phyloP scores from a whole-genome alignment of 2,888 invertebrate genomes.

The Therioaphis trifolii region DNA sequence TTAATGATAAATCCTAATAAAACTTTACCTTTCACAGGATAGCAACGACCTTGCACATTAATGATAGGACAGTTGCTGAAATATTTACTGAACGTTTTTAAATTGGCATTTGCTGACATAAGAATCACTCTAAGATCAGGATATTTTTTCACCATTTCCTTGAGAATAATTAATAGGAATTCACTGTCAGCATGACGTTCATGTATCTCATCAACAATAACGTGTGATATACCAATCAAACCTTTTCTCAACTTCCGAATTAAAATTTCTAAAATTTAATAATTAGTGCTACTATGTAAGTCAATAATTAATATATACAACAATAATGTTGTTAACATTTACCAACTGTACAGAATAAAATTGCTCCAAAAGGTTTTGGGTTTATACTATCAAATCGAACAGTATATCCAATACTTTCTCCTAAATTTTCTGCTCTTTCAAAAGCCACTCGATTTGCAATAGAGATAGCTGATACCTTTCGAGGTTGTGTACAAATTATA shows the following conservation, averaged over 20 bases:
- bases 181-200: conserved; percentile 33
- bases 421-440: conserved; percentile 86
- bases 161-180: conserved; percentile 42
- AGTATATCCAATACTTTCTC: conserved; percentile 73
- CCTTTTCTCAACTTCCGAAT: conserved; percentile 25
- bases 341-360: conserved; percentile 95
- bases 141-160: conserved; percentile 35
- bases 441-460: conserved; percentile 93
- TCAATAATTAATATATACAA: not conserved
- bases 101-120: conserved; percentile 49
- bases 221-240: conserved; percentile 41
- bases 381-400: conserved; percentile 93
- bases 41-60: conserved; percentile 82
- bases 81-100: conserved; percentile 40
- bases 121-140: conserved; percentile 45
- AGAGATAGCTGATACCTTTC: conserved; percentile 95
- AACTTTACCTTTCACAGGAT: conserved; percentile 77
- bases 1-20: not conserved
- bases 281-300: not conserved
- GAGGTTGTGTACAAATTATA: conserved; percentile 93
- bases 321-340: conserved; percentile 64
- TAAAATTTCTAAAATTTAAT: conserved; percentile 42
- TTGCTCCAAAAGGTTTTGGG: conserved; percentile 92
- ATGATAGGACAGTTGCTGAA: conserved; percentile 49
- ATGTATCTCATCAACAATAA: conserved; percentile 51